phyloP scores from a whole-genome alignment of 2,113 vertebrate species.

The Istiophorus platypterus region DNA sequence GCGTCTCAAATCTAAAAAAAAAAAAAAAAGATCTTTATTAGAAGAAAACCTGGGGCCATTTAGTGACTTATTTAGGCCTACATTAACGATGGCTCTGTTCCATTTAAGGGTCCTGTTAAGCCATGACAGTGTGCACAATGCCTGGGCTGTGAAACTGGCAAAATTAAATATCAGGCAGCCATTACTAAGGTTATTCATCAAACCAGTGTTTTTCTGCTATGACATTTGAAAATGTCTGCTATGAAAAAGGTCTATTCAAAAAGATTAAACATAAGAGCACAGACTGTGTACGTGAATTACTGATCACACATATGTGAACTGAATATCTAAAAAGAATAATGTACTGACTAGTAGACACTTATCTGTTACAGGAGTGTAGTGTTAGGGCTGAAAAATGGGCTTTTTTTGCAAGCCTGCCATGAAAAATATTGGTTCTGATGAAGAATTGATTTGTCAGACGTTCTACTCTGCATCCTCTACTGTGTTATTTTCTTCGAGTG shows the following conservation, averaged over 20 bases:
- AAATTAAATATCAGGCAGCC: not conserved
- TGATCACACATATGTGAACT: not conserved
- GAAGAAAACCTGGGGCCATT: not conserved
- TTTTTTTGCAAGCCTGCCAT: not conserved
- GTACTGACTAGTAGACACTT: not conserved
- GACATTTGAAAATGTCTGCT: not conserved
- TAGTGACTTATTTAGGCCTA: too few species aligned
- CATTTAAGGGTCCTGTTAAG: too few species aligned
- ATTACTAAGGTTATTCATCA: not conserved
- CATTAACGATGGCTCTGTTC: too few species aligned
- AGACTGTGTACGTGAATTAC: not conserved
- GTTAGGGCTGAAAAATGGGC: not conserved
- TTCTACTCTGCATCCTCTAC: constrained; percentile 10
- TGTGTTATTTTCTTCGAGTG: constrained; percentile 57
- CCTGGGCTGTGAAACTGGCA: too few species aligned
- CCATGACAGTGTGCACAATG: too few species aligned
- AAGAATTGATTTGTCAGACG: not conserved
- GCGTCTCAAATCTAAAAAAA: not conserved
- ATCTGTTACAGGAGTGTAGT: not conserved
- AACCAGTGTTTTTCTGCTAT: not conserved
- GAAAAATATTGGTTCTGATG: not conserved
- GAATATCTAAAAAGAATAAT: not conserved
- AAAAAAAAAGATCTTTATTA: too few species aligned
- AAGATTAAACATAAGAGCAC: not conserved
- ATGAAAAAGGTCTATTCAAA: not conserved